Conservation (phyloP, 2,113 vertebrate species). For the Chionis minor region DNA sequence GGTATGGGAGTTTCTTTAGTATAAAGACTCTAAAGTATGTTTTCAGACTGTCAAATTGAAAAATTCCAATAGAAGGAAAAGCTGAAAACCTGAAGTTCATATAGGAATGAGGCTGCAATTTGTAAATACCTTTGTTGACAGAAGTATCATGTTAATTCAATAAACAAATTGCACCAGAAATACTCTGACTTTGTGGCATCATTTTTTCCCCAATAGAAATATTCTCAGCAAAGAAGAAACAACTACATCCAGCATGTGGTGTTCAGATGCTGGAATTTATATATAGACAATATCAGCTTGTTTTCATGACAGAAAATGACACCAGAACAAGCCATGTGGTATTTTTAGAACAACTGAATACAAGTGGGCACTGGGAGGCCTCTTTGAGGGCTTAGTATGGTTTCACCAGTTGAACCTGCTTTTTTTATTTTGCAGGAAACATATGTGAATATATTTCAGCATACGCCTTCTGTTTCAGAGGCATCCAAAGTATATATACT, state of each 20-base stretch:
- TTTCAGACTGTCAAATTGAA: not conserved
- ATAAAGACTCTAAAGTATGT: not conserved
- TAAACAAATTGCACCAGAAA: not conserved
- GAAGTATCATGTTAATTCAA: not conserved
- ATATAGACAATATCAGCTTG: not conserved
- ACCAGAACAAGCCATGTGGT: not conserved
- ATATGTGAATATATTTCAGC: not conserved
- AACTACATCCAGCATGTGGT: not conserved
- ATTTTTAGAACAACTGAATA: not conserved
- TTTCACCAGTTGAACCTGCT: not conserved
- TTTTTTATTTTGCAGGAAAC: not conserved
- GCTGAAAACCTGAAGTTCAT: not conserved
- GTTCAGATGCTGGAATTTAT: constrained; percentile 10
- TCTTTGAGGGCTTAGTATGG: not conserved
- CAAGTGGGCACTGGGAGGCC: not conserved
- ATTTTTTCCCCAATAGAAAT: not conserved
- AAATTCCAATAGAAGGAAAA: not conserved
- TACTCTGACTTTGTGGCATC: not conserved
- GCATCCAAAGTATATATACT: not conserved
- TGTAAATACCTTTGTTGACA: not conserved
- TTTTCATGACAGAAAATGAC: not conserved
- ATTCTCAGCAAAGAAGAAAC: not conserved
- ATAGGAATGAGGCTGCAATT: not conserved
- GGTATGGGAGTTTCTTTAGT: not conserved
- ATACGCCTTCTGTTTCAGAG: not conserved